Evolutionary conservation across 2,797 vertebrate genomes (phyloP).

Genomic region (Scleropages formosus): DNA sequence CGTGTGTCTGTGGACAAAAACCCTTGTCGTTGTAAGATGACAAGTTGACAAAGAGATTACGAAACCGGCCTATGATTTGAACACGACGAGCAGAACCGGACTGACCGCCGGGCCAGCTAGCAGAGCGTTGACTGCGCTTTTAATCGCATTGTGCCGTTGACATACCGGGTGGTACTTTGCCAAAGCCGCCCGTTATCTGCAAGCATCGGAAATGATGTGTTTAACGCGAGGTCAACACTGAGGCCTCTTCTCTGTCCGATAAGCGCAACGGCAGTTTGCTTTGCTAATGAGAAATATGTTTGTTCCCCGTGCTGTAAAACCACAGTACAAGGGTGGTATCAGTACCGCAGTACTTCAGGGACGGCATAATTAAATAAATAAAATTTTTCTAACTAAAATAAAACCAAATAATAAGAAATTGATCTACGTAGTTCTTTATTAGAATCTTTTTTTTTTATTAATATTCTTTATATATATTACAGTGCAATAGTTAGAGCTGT

Average conservation of each 20-base stretch:
- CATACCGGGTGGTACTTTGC: conserved; percentile 68
- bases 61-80: neutral
- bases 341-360: neutral
- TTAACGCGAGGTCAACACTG: conserved; percentile 34
- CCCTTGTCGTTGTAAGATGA: neutral
- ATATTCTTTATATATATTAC: too few species aligned
- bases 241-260: conserved; percentile 20
- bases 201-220: conserved; percentile 22
- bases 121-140: conserved; percentile 76
- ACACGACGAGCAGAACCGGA: neutral
- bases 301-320: neutral
- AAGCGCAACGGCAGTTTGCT: conserved; percentile 15
- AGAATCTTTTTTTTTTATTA: too few species aligned
- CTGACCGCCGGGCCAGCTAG: conserved; percentile 66
- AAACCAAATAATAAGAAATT: too few species aligned
- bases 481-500: too few species aligned
- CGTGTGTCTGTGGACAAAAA: conserved; percentile 69
- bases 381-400: too few species aligned
- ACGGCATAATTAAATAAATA: neutral
- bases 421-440: too few species aligned
- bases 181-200: conserved; percentile 73
- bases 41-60: neutral
- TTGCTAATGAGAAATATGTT: conserved; percentile 12
- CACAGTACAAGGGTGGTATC: neutral
- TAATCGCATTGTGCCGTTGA: conserved; percentile 80